Evolutionary conservation across 2,797 vertebrate species (phyloP), one percentile per base, ranked within the genome.

Genomic region (Diglossa cyanea): DNA sequence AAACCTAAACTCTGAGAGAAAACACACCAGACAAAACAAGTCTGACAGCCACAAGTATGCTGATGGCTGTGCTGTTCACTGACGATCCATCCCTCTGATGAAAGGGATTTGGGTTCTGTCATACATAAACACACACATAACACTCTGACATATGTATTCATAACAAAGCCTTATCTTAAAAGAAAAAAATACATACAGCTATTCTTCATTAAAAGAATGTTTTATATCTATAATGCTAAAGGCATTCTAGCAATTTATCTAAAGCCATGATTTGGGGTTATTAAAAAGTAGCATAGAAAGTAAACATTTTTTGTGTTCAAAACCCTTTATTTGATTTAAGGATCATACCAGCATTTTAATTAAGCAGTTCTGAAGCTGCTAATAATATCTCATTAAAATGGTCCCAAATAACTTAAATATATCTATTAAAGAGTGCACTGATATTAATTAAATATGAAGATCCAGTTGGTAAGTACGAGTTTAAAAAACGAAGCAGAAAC

Each of bases 311-410:
- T 35, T 55, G 10, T 68, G n/a, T 90, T 93, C 25, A 76, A 90
- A 95, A 74, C 2, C 19, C 21, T 35, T 65, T 86, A 71, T 70
- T 91, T 94, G 85, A 87, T 85, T 66, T 86, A 81, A 80, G 50
- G 53, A 91, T 91, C 76, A 61, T 13, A 47, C 17, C 79, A 93
- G 76, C 20, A 72, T 70, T 96, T 72, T 92, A 93, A 91, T 93
- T 93, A 90, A 91, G 81, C 68, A 66, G 42, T 76, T 83, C 85
- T 93, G 74, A 95, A 93, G 28, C 50, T 87, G 47, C 10, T 88
- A 90, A 87, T 55, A 94, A 37, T 28, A 58, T 79, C 50, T 86
- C 62, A 93, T 96, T 90, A 79, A 97, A 95, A 94, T 2, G 0
- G 83, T 79, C 62, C 16, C 14, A 61, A 77, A 48, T 5, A 71